These are phyloP conservation scores for Ctenosaura bakeri DNA, from an alignment of 2,797 vertebrate species.

Conservation along the genomic window DNA sequence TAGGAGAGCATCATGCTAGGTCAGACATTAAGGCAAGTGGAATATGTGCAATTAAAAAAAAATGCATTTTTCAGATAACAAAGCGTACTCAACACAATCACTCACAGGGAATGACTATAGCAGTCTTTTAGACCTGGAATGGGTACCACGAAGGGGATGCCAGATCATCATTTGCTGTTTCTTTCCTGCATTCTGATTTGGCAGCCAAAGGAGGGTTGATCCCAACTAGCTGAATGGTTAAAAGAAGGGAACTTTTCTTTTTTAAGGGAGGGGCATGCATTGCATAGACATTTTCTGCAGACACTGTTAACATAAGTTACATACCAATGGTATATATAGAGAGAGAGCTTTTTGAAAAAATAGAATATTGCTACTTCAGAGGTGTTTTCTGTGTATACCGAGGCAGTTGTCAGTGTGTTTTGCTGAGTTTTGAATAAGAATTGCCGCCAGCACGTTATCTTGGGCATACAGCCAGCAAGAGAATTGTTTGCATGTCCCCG, in stretches of 20 bases:
- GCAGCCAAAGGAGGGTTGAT: neutral
- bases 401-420: neutral
- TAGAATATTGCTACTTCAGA: neutral
- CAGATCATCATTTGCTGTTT: neutral
- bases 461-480: constrained; percentile 20
- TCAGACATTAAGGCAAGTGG: neutral
- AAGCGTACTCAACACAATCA: constrained; percentile 12
- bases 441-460: constrained; percentile 12
- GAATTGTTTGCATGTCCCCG: constrained; percentile 18
- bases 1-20: constrained; percentile 20
- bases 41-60: constrained; percentile 7
- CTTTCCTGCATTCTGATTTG: neutral
- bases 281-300: neutral
- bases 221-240: neutral
- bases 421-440: neutral
- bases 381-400: neutral
- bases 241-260: neutral
- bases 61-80: neutral
- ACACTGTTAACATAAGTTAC: neutral
- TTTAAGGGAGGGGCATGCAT: neutral
- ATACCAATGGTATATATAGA: too few species aligned
- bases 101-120: neutral
- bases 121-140: neutral
- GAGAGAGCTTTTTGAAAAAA: neutral
- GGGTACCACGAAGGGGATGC: neutral